A percentile compares a stretch with the other conserved stretches of the same genome.
Evolutionary conservation across 92 coral and sea anemone species (phyloP).

Genomic region (Isaurus tuberculatus): DNA sequence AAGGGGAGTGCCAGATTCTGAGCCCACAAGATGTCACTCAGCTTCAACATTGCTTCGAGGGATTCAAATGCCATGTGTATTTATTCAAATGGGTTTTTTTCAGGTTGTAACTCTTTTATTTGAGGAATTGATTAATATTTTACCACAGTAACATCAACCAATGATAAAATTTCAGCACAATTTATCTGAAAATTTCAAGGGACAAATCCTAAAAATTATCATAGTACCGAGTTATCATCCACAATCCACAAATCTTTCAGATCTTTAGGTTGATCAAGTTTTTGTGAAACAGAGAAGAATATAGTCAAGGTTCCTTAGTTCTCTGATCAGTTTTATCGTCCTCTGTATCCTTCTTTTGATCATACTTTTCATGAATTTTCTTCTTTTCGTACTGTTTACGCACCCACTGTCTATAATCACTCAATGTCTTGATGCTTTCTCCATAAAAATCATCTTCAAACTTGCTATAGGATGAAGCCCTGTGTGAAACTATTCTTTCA

Average conservation of each 20-base stretch:
- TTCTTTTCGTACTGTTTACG: conserved; percentile 92
- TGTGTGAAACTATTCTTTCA: conserved; percentile 79
- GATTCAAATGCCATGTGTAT: background rate
- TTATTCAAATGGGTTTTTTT: background rate
- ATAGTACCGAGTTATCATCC: background rate
- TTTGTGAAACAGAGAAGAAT: background rate
- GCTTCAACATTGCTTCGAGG: too few relatives aligned
- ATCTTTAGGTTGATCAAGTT: background rate
- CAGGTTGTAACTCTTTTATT: background rate
- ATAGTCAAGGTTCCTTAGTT: conserved; percentile 55
- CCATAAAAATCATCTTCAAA: conserved; percentile 99
- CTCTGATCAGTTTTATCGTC: conserved; percentile 48
- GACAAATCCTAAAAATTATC: background rate
- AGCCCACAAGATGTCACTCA: too few relatives aligned
- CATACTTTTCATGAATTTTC: conserved; percentile 81
- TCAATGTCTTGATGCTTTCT: conserved; percentile 92
- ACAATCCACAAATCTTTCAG: background rate
- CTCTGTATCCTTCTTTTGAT: conserved; percentile 68
- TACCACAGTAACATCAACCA: background rate
- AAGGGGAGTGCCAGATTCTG: too few relatives aligned
- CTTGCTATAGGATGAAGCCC: conserved; percentile 93
- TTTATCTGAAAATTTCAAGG: background rate
- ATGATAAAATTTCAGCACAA: background rate
- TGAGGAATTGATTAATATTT: background rate
- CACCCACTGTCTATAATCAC: conserved; percentile 99